Conservation (phyloP, 1,140 invertebrate species). For the Cotesia typhae region DNA sequence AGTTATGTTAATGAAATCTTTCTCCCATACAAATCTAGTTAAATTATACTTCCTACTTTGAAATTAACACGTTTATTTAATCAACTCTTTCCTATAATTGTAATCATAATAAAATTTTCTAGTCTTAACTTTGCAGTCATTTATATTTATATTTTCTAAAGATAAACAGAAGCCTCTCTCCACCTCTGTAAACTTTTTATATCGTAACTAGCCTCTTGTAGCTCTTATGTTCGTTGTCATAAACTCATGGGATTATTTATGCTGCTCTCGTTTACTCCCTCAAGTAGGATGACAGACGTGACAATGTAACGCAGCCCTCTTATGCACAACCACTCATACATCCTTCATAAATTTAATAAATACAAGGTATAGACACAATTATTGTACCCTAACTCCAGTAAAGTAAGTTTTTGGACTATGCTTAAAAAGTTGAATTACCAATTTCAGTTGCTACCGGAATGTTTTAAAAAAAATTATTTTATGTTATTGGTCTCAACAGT, state of each 20-base stretch:
- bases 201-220: constrained; percentile 1
- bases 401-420: too few relatives aligned
- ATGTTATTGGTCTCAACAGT: too few relatives aligned
- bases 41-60: too few relatives aligned
- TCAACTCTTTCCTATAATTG: too few relatives aligned
- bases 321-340: constrained; percentile 37
- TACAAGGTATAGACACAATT: constrained; percentile 8
- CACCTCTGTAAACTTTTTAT: constrained; percentile 19
- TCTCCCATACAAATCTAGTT: too few relatives aligned
- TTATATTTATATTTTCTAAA: not conserved
- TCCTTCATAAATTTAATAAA: constrained; percentile 22
- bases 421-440: too few relatives aligned
- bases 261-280: constrained; percentile 59
- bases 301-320: constrained; percentile 60
- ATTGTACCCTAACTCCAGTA: too few relatives aligned
- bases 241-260: constrained; percentile 62
- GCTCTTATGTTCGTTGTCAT: constrained; percentile 46
- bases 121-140: not conserved
- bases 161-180: constrained; percentile 2
- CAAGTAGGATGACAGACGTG: constrained; percentile 59
- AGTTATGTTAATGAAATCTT: too few relatives aligned
- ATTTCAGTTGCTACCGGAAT: not conserved
- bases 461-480: too few relatives aligned
- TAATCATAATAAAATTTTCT: not conserved
- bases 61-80: too few relatives aligned